Evolutionary conservation across 2,888 invertebrate genomes (phyloP).

Genomic region (Psylliodes chrysocephalus): DNA sequence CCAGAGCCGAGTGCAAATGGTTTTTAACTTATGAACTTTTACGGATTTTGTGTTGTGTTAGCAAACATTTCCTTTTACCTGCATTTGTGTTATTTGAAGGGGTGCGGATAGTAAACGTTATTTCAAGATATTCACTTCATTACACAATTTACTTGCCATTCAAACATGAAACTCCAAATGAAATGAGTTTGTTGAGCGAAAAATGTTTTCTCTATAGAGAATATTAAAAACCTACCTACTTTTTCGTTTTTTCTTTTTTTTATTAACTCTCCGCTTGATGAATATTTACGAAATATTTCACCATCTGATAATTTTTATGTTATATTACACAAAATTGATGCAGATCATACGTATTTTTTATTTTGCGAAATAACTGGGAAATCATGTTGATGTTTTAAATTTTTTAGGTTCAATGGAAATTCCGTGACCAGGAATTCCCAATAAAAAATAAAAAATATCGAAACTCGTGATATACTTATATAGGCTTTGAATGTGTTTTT

Average conservation of each 20-base stretch:
- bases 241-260: neutral
- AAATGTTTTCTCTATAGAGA: conserved; percentile 24
- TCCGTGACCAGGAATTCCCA: too few species aligned
- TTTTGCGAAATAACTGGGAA: too few species aligned
- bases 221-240: conserved; percentile 1
- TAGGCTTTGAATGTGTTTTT: too few species aligned
- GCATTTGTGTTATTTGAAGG: conserved; percentile 39
- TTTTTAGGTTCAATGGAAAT: too few species aligned
- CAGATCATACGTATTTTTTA: too few species aligned
- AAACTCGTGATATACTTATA: too few species aligned
- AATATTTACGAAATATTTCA: neutral
- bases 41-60: conserved; percentile 47
- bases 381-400: too few species aligned
- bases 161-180: conserved; percentile 34
- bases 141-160: conserved; percentile 34
- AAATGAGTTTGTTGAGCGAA: conserved; percentile 29
- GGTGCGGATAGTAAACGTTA: conserved; percentile 35
- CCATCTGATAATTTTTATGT: neutral
- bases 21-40: conserved; percentile 50
- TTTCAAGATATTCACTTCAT: conserved; percentile 40
- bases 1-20: conserved; percentile 51
- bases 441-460: too few species aligned
- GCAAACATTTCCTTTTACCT: conserved; percentile 43
- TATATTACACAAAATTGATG: too few species aligned
- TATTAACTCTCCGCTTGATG: neutral